Conservation (phyloP, 1,140 invertebrate genomes). For the Trachymyrmex cornetzi region DNA sequence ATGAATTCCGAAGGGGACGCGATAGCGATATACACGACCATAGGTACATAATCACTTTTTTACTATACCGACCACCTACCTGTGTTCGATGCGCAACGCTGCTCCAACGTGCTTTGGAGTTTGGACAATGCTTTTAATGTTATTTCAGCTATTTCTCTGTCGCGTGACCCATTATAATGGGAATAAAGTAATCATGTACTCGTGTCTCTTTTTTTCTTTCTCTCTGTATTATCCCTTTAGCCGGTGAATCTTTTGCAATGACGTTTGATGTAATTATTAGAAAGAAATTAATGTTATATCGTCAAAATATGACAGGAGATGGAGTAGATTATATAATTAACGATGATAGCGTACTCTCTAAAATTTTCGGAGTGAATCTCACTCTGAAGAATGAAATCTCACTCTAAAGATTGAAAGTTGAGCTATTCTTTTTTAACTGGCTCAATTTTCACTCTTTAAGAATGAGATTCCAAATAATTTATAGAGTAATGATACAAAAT, state of each 20-base stretch:
- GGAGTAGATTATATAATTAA: not conserved
- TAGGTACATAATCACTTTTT: slow-evolving; percentile 57
- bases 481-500: not conserved
- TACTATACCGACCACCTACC: slow-evolving; percentile 30
- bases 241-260: slow-evolving; percentile 20
- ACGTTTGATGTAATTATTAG: slow-evolving; percentile 22
- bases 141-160: slow-evolving; percentile 34
- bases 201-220: not conserved
- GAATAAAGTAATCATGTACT: slow-evolving; percentile 45
- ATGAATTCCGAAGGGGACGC: slow-evolving; percentile 54
- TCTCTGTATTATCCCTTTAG: slow-evolving; percentile 21
- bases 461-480: too few species aligned
- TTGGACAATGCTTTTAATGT: slow-evolving; percentile 57
- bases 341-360: not conserved
- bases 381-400: too few species aligned
- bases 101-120: slow-evolving; percentile 44
- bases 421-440: too few species aligned
- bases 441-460: too few species aligned
- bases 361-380: too few species aligned
- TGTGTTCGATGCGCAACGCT: slow-evolving; percentile 33
- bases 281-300: slow-evolving; percentile 1
- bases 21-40: slow-evolving; percentile 24
- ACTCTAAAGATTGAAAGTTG: too few species aligned
- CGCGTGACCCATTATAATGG: slow-evolving; percentile 54
- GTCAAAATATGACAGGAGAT: not conserved